Base-by-base conservation (phyloP, 2,113 vertebrate genomes). In the Microtus pennsylvanicus region DNA sequence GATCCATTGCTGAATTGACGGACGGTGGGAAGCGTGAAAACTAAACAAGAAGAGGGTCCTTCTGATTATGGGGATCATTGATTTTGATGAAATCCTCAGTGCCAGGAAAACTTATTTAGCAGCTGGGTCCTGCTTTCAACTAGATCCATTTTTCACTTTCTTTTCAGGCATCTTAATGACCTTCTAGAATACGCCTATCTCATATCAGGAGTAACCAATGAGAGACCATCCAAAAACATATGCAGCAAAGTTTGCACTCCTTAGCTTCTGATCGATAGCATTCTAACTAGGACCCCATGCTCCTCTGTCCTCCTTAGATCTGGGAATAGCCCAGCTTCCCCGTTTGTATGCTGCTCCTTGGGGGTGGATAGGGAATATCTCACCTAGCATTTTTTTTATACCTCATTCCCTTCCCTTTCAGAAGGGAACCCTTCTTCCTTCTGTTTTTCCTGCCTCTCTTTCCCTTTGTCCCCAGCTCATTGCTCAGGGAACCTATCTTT, bases 1-100 rank as follows among this genome's bases (percentile, higher is more conserved):
- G 89, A 96, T 61, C 26, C 70, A 45, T 91, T 95, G 90, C 86
- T 93, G 67, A 45, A 91, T 96, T 97, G 83, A 96, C 95, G 33
- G 77, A 93, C 95, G 7, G 77, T 96, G 78, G 76, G 35, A 30
- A 96, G 75, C 19, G 65, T 96, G 63, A 70, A 91, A 7, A 5
- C 35, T 90, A 94, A 96, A 95, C 61, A 63, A 87, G 26, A n/a
- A 74, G 67, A 35, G 33, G 93, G 61, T 35, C 14, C 67, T 97
- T 97, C 81, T 96, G 52, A 93, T 97, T 89, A 80, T 19, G 77
- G 50, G 28, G 75, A 47, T 97, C 80, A 90, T 65, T 9, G 7
- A 30, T 97, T 94, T 87, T 96, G 67, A 94, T 94, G 95, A 94
- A 96, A 83, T 26, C 67, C 12, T 69, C 86, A 30, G 26, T 55